phyloP scores from a whole-genome alignment of 2,113 vertebrate genomes.

The Ia io region DNA sequence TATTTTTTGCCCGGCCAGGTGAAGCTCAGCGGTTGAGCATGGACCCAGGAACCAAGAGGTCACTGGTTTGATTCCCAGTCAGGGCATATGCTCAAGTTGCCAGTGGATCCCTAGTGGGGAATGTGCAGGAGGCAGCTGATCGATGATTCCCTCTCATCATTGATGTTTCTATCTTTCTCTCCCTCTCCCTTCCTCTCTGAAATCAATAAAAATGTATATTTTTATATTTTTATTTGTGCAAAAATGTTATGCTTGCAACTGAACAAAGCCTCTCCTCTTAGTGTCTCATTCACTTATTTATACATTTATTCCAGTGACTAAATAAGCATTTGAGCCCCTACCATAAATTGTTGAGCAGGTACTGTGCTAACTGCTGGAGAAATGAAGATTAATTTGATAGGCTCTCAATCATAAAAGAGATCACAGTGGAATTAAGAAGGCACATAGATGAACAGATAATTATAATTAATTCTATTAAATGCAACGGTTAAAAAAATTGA shows the following conservation, averaged over 20 bases:
- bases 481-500: neutral
- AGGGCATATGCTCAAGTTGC: no score
- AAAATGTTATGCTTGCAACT: neutral
- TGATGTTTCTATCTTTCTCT: no score
- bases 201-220: neutral
- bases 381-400: neutral
- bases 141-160: no score
- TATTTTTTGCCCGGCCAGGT: no score
- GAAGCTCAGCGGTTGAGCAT: no score
- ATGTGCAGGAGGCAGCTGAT: no score
- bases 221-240: neutral
- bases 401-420: neutral
- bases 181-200: no score
- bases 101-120: no score
- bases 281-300: neutral
- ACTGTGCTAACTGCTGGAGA: neutral
- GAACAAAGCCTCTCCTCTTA: neutral
- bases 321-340: neutral
- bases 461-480: neutral
- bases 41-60: no score
- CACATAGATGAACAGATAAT: neutral
- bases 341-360: neutral
- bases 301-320: neutral
- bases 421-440: neutral
- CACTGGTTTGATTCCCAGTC: no score